A percentile compares a stretch with the other conserved stretches of the same genome.
These are phyloP conservation scores for Rhynchotus rufescens DNA, from an alignment of 2,797 vertebrate genomes.

Conservation along the genomic window DNA sequence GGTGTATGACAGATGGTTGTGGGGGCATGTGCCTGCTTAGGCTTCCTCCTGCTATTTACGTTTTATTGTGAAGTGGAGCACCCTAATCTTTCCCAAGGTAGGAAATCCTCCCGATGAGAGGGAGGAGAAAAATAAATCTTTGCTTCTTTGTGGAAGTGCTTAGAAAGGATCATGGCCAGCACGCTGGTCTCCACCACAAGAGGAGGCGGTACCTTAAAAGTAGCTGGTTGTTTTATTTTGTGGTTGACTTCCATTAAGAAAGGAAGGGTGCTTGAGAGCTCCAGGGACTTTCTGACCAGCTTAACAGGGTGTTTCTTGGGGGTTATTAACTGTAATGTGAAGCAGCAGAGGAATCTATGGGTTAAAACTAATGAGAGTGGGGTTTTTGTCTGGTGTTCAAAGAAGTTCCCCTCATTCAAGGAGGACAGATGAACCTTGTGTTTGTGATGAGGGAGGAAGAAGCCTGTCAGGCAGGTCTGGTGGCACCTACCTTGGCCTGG, in stretches of 20 bases:
- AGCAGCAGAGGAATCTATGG: not conserved
- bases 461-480: not conserved
- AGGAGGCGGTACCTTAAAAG: not conserved
- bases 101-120: not conserved
- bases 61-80: accelerated
- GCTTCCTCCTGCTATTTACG: accelerated
- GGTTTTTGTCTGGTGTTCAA: not conserved
- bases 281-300: not conserved
- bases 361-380: not conserved
- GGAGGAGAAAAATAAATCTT: not conserved
- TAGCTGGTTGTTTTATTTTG: not conserved
- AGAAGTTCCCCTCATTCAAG: not conserved
- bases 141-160: not conserved
- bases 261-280: not conserved
- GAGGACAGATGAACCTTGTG: not conserved
- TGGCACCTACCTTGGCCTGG: not conserved
- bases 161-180: not conserved
- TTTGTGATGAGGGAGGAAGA: not conserved
- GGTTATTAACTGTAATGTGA: not conserved
- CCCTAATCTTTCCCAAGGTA: not conserved
- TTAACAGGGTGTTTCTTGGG: not conserved
- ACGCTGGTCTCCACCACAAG: not conserved
- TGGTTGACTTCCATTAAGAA: accelerated
- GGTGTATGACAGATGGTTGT: accelerated
- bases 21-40: too few relatives aligned